Evolutionary conservation across 2,797 vertebrate species (phyloP), one percentile per base, ranked within the genome.

Genomic region (Gymnothorax reevesii): DNA sequence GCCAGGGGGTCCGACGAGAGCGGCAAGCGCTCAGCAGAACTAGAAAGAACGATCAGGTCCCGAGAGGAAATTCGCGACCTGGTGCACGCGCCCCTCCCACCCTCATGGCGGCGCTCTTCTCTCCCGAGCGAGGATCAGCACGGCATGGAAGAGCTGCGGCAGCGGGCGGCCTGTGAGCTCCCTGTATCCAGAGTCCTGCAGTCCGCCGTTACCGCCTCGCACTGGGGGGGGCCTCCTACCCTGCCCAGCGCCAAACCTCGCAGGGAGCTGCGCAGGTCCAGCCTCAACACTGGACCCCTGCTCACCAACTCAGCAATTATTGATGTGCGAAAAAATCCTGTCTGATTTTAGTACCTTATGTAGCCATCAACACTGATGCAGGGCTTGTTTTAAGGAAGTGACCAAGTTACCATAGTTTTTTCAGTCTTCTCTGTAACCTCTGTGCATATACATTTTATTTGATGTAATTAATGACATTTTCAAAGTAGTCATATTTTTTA

Each of bases 91-190:
- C 97, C 98, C 0, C 91, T 99, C 71, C 98, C 99, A 0, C 93
- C 97, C 1, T 97, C 97, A 0, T 99, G 99, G 98, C 96, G 97
- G 25, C 98, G 98, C 60, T 98, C 97, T 0, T 98, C 97, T 4
- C 94, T 98, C 77, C 96, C 97, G 42, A 95, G 84, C 0, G 97
- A 98, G 87, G 96, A 97, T 64, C 95, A 95, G 15, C 88, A 92
- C 0, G 92, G 88, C 52, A 90, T 95, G 0, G 96, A 97, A 84
- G 98, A 98, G 33, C 89, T 95, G 0, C 93, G 94, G 89, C 95
- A 94, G 22, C 90, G 91, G 84, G 95, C 94, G 0, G 42, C 90
- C 0, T 85, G 91, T 0, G 97, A 98, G 57, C 87, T 88, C 82
- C 82, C 92, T 0, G 85, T 54, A 0, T 93, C 95, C 86, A 94